Conservation (phyloP, 2,113 vertebrate genomes). For the Myotis lucifugus region DNA sequence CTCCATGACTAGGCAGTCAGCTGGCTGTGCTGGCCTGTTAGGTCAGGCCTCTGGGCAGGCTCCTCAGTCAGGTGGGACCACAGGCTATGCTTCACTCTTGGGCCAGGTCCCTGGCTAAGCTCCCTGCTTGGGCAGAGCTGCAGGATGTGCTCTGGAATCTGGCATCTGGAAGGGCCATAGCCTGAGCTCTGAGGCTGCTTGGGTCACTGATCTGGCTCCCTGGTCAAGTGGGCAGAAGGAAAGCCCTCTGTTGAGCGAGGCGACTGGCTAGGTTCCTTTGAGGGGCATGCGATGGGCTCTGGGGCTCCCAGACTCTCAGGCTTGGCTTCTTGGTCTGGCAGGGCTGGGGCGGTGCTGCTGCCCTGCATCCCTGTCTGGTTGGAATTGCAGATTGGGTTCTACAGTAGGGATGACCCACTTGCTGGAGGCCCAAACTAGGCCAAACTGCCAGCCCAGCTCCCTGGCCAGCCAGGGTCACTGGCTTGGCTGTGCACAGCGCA, state of each 20-base stretch:
- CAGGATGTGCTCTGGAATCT: background rate
- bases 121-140: background rate
- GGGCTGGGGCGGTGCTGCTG: background rate
- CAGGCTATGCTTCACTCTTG: background rate
- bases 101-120: background rate
- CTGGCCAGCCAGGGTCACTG: background rate
- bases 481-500: background rate
- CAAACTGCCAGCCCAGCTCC: background rate
- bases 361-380: background rate
- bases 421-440: background rate
- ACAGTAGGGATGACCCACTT: background rate
- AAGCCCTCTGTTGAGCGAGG: background rate
- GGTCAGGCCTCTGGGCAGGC: background rate
- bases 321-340: too few species aligned
- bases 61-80: background rate
- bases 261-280: background rate
- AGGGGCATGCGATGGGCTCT: background rate
- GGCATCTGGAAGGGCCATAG: background rate
- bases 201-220: too few species aligned
- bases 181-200: background rate
- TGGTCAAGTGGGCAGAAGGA: fast-evolving
- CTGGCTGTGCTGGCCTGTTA: background rate
- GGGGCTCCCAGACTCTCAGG: background rate
- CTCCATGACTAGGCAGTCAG: background rate
- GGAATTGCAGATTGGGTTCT: background rate